Evolutionary conservation across 2,888 invertebrate genomes (phyloP).

Genomic region (Drosophila macrospina): DNA sequence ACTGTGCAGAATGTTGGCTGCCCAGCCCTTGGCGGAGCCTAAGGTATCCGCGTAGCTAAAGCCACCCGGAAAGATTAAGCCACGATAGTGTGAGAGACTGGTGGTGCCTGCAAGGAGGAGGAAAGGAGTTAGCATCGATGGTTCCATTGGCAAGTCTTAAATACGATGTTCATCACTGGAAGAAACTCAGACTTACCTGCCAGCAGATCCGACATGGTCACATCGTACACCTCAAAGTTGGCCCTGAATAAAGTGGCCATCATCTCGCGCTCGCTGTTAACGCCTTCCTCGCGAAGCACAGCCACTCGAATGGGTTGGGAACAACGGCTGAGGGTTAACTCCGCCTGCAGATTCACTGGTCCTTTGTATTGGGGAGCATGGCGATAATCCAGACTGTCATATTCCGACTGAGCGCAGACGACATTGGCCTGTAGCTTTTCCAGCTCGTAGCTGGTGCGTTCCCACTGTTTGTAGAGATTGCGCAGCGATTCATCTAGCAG

Average conservation of each 20-base stretch:
- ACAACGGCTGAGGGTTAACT: conserved; percentile 83
- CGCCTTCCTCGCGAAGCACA: conserved; percentile 97
- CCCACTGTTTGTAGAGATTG: conserved; percentile 94
- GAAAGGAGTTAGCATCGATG: background rate
- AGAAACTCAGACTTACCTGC: conserved; percentile 66
- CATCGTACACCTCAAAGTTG: conserved; percentile 96
- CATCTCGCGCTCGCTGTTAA: conserved; percentile 99
- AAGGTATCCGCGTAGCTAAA: conserved; percentile 99
- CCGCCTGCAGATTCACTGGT: conserved; percentile 87
- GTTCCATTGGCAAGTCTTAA: too few relatives aligned
- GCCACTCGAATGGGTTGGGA: conserved; percentile 90
- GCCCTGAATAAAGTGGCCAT: conserved; percentile 94
- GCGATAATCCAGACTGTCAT: conserved; percentile 89
- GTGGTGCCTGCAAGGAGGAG: conserved; percentile 86
- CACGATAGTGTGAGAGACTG: conserved; percentile 92
- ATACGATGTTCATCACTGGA: background rate
- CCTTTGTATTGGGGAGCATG: conserved; percentile 90
- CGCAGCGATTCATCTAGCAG: conserved; percentile 88
- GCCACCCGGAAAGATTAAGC: conserved; percentile 97
- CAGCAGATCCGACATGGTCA: conserved; percentile 96
- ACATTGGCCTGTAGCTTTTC: conserved; percentile 94
- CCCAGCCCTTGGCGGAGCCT: conserved; percentile 99
- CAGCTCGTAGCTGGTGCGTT: conserved; percentile 96
- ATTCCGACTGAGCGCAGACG: conserved; percentile 92
- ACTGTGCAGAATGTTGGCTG: conserved; percentile 95